phyloP scores from a whole-genome alignment of 2,113 vertebrate genomes.

The Dromiciops gliroides region DNA sequence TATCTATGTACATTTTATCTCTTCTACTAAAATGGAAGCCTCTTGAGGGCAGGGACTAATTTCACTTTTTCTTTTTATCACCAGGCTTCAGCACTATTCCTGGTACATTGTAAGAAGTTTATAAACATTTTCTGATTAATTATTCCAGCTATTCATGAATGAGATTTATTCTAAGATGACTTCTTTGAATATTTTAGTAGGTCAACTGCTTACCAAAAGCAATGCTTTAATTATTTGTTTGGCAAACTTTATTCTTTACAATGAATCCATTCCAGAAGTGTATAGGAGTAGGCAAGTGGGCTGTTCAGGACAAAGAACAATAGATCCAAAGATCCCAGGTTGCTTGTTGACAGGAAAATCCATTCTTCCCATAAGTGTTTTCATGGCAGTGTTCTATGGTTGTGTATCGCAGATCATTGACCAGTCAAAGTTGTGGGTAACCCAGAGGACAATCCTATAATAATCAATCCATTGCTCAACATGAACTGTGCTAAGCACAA shows the following conservation, averaged over 20 bases:
- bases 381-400: neutral
- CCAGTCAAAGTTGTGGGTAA: no score
- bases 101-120: neutral
- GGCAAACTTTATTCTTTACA: constrained; percentile 8
- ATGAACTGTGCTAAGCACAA: neutral
- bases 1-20: no score
- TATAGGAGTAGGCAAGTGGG: neutral
- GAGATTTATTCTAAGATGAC: neutral
- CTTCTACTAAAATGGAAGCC: no score
- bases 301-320: neutral
- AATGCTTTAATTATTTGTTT: constrained; percentile 10
- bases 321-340: neutral
- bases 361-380: neutral
- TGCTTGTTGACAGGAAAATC: neutral
- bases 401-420: no score
- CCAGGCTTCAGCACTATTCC: neutral
- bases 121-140: neutral
- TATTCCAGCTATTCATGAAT: neutral
- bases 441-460: neutral
- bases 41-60: neutral
- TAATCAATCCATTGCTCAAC: neutral
- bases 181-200: neutral
- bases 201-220: neutral
- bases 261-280: neutral
- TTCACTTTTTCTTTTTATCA: neutral